Percentiles rank a stretch among this genome's conserved stretches.
Conservation (phyloP, 2,113 vertebrate genomes). For the Brachyhypopomus occidentalis region DNA sequence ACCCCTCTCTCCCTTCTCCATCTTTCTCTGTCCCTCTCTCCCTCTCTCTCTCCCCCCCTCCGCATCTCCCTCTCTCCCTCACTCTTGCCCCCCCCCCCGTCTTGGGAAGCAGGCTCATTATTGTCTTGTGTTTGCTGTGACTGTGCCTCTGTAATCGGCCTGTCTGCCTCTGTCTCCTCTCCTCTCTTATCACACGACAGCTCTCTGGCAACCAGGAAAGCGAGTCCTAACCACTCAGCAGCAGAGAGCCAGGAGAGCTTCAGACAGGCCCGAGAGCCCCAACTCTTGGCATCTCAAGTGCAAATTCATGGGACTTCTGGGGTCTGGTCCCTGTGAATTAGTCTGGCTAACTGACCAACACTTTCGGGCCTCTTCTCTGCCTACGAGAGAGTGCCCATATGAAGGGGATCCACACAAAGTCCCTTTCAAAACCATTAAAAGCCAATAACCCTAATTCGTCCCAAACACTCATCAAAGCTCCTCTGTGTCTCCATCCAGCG, state of each 20-base stretch:
- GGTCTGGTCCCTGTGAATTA: constrained; percentile 13
- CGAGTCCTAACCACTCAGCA: constrained; percentile 38
- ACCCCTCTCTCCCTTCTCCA: not conserved
- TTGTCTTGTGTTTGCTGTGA: constrained; percentile 40
- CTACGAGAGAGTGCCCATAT: not conserved
- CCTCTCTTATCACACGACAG: constrained; percentile 53
- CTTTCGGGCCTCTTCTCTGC: not conserved
- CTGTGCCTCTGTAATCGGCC: constrained; percentile 45
- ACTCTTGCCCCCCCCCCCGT: not conserved
- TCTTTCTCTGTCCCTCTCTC: constrained; percentile 18
- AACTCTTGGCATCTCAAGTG: constrained; percentile 25
- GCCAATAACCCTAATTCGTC: constrained; percentile 29
- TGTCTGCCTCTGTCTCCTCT: constrained; percentile 49
- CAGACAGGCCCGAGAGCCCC: constrained; percentile 22
- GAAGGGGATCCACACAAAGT: not conserved
- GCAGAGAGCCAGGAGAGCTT: constrained; percentile 25
- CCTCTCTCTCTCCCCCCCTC: constrained; percentile 2
- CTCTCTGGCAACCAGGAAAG: constrained; percentile 44
- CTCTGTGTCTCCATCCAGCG: constrained; percentile 14
- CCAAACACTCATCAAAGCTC: constrained; percentile 32
- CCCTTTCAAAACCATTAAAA: constrained; percentile 37
- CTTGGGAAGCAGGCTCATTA: constrained; percentile 44
- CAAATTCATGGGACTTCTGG: constrained; percentile 44
- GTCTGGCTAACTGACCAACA: constrained; percentile 13
- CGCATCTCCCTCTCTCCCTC: not conserved